Evolutionary conservation across 2,888 invertebrate species (phyloP).

Genomic region (Agrotis clavis): DNA sequence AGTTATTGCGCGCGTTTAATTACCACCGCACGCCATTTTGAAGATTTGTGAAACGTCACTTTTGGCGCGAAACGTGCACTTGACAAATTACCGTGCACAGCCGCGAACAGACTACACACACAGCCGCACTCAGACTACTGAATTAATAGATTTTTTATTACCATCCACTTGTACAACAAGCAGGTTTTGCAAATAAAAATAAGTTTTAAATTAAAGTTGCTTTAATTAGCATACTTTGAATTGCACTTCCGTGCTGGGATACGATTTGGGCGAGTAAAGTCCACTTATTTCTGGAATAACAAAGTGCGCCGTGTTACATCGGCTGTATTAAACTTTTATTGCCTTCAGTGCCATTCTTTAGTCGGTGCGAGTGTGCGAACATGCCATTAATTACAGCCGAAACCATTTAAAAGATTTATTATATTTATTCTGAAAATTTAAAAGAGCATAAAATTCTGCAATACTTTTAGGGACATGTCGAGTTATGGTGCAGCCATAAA

Average conservation of each 20-base stretch:
- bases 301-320: slow-evolving; percentile 81
- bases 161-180: slow-evolving; percentile 58
- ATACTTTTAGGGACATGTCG: slow-evolving; percentile 66
- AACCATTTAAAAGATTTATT: slow-evolving; percentile 88
- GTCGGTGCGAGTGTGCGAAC: slow-evolving; percentile 83
- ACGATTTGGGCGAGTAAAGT: slow-evolving; percentile 71
- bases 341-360: slow-evolving; percentile 84
- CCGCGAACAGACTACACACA: slow-evolving; percentile 56
- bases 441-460: slow-evolving; percentile 73
- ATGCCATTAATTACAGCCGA: slow-evolving; percentile 85
- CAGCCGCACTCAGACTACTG: slow-evolving; percentile 60
- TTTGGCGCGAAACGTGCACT: slow-evolving; percentile 83
- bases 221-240: slow-evolving; percentile 77
- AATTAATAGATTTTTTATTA: slow-evolving; percentile 63
- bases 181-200: slow-evolving; percentile 63
- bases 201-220: slow-evolving; percentile 68
- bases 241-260: slow-evolving; percentile 76
- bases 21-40: slow-evolving; percentile 84
- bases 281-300: slow-evolving; percentile 80
- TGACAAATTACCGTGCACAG: slow-evolving; percentile 78
- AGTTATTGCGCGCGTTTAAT: slow-evolving; percentile 89
- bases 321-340: slow-evolving; percentile 87
- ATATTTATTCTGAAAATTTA: slow-evolving; percentile 82
- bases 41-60: slow-evolving; percentile 87
- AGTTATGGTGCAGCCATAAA: slow-evolving; percentile 65